A percentile compares a stretch with the other conserved stretches of the same genome.
Conservation (phyloP, 2,888 invertebrate genomes). For the Nudaria mundana region DNA sequence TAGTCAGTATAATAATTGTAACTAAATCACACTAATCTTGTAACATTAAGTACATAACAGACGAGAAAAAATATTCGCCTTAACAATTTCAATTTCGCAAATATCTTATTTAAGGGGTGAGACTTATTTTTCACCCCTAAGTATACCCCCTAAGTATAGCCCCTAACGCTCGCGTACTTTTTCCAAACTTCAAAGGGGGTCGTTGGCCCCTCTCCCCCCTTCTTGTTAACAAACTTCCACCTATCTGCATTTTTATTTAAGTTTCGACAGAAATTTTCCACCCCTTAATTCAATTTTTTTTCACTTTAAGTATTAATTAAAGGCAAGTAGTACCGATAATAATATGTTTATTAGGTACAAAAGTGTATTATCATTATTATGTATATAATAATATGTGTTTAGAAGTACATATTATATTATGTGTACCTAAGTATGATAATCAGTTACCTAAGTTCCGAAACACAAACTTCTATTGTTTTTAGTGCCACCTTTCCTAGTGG, state of each 20-base stretch:
- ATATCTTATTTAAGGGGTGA: constrained; percentile 61
- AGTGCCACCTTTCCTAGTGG: too few species aligned
- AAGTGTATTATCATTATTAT: constrained; percentile 18
- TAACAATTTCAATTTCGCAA: constrained; percentile 39
- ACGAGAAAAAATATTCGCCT: constrained; percentile 31
- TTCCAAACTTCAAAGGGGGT: constrained; percentile 61
- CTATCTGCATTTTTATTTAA: constrained; percentile 70
- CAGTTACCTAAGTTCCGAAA: too few species aligned
- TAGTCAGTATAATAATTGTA: neutral
- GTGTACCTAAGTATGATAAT: too few species aligned
- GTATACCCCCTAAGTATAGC: too few species aligned
- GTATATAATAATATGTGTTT: too few species aligned
- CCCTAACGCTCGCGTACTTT: constrained; percentile 38
- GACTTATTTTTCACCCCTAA: constrained; percentile 74
- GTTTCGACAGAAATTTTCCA: constrained; percentile 71
- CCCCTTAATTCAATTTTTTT: constrained; percentile 65
- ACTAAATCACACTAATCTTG: neutral
- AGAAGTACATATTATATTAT: too few species aligned
- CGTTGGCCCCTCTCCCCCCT: constrained; percentile 55
- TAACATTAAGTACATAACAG: constrained; percentile 16
- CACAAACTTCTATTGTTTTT: too few species aligned
- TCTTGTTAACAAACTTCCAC: constrained; percentile 58
- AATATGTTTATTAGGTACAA: constrained; percentile 17
- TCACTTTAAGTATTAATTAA: constrained; percentile 49
- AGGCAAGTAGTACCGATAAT: constrained; percentile 27